Percentiles rank a stretch among this genome's conserved stretches.
Conservation (phyloP, 2,797 vertebrate genomes). For the Centroberyx gerrardi region DNA sequence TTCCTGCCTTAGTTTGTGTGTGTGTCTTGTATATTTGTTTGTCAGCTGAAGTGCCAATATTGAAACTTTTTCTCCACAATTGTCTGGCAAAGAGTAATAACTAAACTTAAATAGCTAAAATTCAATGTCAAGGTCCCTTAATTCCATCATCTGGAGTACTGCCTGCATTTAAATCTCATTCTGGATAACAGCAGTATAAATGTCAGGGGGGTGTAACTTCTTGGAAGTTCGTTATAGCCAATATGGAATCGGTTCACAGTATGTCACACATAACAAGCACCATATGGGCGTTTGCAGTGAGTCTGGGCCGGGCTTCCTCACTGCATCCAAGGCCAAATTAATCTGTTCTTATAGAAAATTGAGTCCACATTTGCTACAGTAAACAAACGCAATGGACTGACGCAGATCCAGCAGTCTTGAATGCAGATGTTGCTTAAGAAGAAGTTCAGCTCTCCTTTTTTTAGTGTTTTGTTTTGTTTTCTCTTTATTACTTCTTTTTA, state of each 20-base stretch:
- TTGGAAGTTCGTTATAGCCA: constrained; percentile 3
- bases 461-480: constrained; percentile 17
- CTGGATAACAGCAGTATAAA: background rate
- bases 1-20: background rate
- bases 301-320: constrained; percentile 4
- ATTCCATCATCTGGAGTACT: too few species aligned
- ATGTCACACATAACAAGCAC: constrained; percentile 39
- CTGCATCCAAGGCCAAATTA: background rate
- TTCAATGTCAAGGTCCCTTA: background rate
- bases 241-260: background rate
- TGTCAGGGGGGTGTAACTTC: background rate
- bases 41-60: background rate
- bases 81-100: too few species aligned
- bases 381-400: constrained; percentile 11
- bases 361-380: constrained; percentile 19
- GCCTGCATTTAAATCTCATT: background rate
- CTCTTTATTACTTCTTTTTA: background rate
- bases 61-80: too few species aligned
- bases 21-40: background rate
- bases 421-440: too few species aligned
- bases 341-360: background rate
- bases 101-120: background rate
- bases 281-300: constrained; percentile 37
- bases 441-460: background rate
- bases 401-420: background rate